Evolutionary conservation across 2,888 invertebrate genomes (phyloP).

Genomic region (Andrena haemorrhoa): DNA sequence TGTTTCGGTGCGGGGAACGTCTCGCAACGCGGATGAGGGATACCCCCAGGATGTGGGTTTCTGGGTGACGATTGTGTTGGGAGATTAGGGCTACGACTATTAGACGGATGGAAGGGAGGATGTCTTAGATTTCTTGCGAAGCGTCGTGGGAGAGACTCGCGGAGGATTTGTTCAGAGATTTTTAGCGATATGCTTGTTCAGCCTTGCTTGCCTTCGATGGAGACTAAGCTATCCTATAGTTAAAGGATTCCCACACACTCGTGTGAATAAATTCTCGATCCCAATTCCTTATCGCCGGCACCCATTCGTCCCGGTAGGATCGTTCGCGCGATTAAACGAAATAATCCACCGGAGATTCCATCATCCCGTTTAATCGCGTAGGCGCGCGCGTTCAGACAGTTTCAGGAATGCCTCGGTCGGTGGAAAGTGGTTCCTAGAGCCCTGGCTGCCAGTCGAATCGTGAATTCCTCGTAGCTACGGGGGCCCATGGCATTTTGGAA

Average conservation of each 20-base stretch:
- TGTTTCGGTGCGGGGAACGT: slow-evolving; percentile 39
- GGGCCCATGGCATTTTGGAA: slow-evolving; percentile 70
- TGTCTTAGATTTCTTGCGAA: background rate
- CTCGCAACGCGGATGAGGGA: slow-evolving; percentile 13
- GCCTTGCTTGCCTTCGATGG: background rate
- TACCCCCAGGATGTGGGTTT: slow-evolving; percentile 3
- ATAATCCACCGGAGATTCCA: slow-evolving; percentile 57
- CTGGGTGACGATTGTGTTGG: slow-evolving; percentile 6
- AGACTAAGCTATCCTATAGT: background rate
- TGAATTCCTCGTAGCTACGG: slow-evolving; percentile 81
- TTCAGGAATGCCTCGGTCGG: slow-evolving; percentile 53
- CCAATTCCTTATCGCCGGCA: background rate
- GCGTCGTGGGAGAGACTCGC: background rate
- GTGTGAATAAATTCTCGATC: background rate
- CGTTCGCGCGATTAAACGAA: slow-evolving; percentile 42
- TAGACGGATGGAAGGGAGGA: background rate
- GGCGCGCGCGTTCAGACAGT: slow-evolving; percentile 33
- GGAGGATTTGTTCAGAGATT: background rate
- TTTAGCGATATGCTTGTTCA: background rate
- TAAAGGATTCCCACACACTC: background rate
- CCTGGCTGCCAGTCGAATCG: slow-evolving; percentile 73
- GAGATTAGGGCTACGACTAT: background rate
- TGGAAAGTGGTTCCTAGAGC: slow-evolving; percentile 40
- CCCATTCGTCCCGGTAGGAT: background rate
- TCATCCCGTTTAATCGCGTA: slow-evolving; percentile 54